These are phyloP conservation scores for Pantherophis alleghaniensis DNA, from an alignment of 2,797 vertebrate species.

Conservation along the genomic window DNA sequence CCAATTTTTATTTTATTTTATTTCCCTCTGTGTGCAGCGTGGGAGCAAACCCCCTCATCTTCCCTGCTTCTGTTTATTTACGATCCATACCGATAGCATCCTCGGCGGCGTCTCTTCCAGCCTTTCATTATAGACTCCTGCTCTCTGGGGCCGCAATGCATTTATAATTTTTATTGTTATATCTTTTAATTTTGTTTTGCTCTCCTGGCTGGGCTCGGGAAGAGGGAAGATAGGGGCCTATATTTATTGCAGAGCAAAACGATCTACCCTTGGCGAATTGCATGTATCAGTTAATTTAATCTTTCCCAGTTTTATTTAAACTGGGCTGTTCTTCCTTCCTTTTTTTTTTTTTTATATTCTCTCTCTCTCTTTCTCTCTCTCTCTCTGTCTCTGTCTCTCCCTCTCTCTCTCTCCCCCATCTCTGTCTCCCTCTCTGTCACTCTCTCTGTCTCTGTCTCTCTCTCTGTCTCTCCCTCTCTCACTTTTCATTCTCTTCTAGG, in stretches of 20 bases:
- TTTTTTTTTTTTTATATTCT: too few species aligned
- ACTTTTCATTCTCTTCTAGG: constrained; percentile 15
- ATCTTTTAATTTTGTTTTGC: constrained; percentile 83
- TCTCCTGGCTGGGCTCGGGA: constrained; percentile 71
- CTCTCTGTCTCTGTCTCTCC: not conserved
- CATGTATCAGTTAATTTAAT: constrained; percentile 84
- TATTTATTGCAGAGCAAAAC: constrained; percentile 76
- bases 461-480: not conserved
- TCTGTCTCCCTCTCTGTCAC: too few species aligned
- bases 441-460: not conserved
- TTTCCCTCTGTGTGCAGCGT: not conserved
- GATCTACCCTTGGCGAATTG: constrained; percentile 73
- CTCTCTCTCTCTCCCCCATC: too few species aligned
- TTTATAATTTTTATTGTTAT: constrained; percentile 85
- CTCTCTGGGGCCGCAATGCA: constrained; percentile 64
- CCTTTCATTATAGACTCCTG: constrained; percentile 54
- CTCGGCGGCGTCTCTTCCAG: not conserved
- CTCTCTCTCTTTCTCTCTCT: too few species aligned
- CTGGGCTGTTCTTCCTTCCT: constrained; percentile 36
- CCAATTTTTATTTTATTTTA: too few species aligned
- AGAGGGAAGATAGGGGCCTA: constrained; percentile 71
- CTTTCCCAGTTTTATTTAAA: constrained; percentile 77
- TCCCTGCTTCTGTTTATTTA: constrained; percentile 31
- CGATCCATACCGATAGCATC: constrained; percentile 27
- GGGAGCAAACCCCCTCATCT: not conserved